Evolutionary conservation across 2,888 invertebrate genomes (phyloP).

Genomic region (Stegana nigrithorax): DNA sequence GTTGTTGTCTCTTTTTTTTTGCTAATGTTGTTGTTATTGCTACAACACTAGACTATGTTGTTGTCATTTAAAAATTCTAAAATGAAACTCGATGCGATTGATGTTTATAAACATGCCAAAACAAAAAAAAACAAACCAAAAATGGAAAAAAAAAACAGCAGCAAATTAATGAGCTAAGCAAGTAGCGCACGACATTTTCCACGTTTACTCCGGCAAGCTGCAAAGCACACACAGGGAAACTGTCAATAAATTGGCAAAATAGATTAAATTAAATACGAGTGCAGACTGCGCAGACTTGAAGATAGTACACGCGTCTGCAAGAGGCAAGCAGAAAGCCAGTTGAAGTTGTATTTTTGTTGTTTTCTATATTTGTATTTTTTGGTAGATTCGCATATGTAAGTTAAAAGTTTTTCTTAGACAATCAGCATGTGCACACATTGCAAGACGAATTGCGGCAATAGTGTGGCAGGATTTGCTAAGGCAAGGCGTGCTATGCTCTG

Average conservation of each 20-base stretch:
- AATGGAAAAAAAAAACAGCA: no score
- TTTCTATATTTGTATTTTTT: no score
- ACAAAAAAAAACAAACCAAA: slow-evolving; percentile 57
- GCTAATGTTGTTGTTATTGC: no score
- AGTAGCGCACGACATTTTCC: background rate
- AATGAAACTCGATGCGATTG: slow-evolving; percentile 44
- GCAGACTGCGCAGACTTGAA: background rate
- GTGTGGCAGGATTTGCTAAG: no score
- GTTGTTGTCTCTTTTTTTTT: no score
- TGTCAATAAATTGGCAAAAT: slow-evolving; percentile 46
- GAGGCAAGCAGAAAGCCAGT: background rate
- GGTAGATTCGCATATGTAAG: background rate
- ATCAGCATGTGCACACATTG: no score
- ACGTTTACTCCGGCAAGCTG: slow-evolving; percentile 12
- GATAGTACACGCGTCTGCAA: background rate
- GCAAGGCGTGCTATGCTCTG: no score
- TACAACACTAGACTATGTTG: no score
- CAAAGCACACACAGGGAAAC: slow-evolving; percentile 25
- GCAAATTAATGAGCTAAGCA: slow-evolving; percentile 47
- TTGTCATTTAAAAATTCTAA: slow-evolving; percentile 31
- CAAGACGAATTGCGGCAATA: background rate
- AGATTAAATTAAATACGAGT: slow-evolving; percentile 54
- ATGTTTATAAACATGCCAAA: slow-evolving; percentile 44
- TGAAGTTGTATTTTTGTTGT: no score
- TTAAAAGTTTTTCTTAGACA: background rate